Evolutionary conservation across 2,888 invertebrate genomes (phyloP).

Genomic region (Leptopilina drosophilae): DNA sequence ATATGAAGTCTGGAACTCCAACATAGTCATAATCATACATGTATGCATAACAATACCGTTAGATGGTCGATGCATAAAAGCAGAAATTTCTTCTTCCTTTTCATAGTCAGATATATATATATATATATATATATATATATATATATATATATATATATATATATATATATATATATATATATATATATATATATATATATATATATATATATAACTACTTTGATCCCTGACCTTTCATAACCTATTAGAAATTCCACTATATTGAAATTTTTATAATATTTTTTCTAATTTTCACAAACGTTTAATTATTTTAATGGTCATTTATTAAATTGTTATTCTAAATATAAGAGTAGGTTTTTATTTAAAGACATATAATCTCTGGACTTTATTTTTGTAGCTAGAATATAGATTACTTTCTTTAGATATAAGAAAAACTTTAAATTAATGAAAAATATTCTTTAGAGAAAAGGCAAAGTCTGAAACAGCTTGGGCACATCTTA

Average conservation of each 20-base stretch:
- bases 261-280: not conserved
- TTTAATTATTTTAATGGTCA: not conserved
- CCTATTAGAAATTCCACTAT: not conserved
- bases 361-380: no score
- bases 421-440: no score
- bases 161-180: not conserved
- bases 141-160: not conserved
- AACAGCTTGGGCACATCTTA: no score
- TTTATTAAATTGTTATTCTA: no score
- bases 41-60: not conserved
- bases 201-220: not conserved
- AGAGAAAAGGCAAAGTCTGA: no score
- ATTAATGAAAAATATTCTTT: no score
- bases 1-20: not conserved
- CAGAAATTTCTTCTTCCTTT: slow-evolving; percentile 9
- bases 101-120: not conserved
- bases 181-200: not conserved
- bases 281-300: not conserved
- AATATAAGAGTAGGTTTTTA: no score
- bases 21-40: not conserved
- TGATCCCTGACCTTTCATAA: slow-evolving; percentile 1
- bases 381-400: no score
- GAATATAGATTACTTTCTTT: no score
- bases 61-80: not conserved
- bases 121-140: not conserved